A percentile compares a stretch with the other conserved stretches of the same genome.
phyloP scores from a whole-genome alignment of 2,888 invertebrate species.

The Eilema griseolum region DNA sequence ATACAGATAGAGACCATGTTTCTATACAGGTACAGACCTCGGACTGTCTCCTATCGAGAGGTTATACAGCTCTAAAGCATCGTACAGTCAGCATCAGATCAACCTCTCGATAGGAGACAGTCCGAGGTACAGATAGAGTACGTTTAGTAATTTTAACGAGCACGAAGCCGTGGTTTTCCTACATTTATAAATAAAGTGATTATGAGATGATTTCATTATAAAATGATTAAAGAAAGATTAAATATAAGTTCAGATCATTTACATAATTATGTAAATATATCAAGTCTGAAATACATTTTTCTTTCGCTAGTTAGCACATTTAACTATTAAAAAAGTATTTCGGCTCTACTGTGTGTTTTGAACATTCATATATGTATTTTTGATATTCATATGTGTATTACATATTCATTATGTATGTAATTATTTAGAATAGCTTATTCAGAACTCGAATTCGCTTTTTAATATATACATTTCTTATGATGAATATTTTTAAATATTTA shows the following conservation, averaged over 20 bases:
- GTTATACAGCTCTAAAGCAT: no score
- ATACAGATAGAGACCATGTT: no score
- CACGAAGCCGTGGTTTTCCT: not conserved
- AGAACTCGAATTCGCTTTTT: conserved; percentile 1
- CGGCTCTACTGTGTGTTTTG: not conserved
- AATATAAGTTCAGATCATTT: not conserved
- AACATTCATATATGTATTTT: not conserved
- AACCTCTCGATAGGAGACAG: not conserved
- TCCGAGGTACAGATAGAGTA: not conserved
- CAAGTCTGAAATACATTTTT: not conserved
- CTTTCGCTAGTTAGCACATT: not conserved
- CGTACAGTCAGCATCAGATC: no score
- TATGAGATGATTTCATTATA: no score
- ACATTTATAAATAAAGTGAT: not conserved
- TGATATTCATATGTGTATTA: not conserved
- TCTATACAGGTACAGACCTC: no score
- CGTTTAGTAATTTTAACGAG: not conserved
- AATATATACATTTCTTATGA: not conserved
- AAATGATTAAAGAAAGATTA: not conserved
- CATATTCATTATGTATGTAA: not conserved
- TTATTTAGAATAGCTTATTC: not conserved
- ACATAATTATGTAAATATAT: conserved; percentile 4
- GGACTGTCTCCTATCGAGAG: no score
- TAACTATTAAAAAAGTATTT: not conserved
- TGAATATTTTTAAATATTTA: not conserved